A percentile compares a stretch with the other conserved stretches of the same genome.
phyloP scores from a whole-genome alignment of 2,797 vertebrate genomes.

The Tenualosa thibaudeaui region DNA sequence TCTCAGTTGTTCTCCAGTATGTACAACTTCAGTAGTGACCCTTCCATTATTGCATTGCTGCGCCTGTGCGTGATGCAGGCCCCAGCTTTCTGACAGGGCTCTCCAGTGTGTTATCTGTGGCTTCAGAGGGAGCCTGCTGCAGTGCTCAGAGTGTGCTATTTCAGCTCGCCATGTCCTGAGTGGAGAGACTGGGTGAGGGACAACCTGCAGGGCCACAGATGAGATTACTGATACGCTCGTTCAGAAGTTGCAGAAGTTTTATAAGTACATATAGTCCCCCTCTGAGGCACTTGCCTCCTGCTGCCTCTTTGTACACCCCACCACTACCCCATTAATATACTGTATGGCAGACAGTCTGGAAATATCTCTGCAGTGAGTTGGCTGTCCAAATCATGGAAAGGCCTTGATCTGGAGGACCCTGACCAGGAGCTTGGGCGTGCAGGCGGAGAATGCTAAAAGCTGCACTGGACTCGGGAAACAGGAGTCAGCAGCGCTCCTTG shows the following conservation, averaged over 20 bases:
- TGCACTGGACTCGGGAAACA: slow-evolving; percentile 42
- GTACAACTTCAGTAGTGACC: background rate
- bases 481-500: slow-evolving; percentile 53
- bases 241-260: slow-evolving; percentile 50
- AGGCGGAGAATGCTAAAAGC: slow-evolving; percentile 59
- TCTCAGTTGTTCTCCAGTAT: background rate
- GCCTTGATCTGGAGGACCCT: slow-evolving; percentile 46
- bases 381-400: slow-evolving; percentile 15
- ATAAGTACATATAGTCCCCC: slow-evolving; percentile 34
- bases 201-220: slow-evolving; percentile 61
- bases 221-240: slow-evolving; percentile 57
- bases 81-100: slow-evolving; percentile 46
- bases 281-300: background rate
- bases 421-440: slow-evolving; percentile 43
- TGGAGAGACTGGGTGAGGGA: background rate
- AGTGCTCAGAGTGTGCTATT: background rate
- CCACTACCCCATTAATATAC: slow-evolving; percentile 30
- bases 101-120: slow-evolving; percentile 6
- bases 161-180: background rate
- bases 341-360: slow-evolving; percentile 14
- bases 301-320: slow-evolving; percentile 38
- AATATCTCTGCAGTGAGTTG: slow-evolving; percentile 54
- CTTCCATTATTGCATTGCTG: slow-evolving; percentile 24
- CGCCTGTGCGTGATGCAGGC: slow-evolving; percentile 39
- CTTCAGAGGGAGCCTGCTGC: background rate